Conservation (phyloP, 2,113 vertebrate species). For the Pollachius pollachius region DNA sequence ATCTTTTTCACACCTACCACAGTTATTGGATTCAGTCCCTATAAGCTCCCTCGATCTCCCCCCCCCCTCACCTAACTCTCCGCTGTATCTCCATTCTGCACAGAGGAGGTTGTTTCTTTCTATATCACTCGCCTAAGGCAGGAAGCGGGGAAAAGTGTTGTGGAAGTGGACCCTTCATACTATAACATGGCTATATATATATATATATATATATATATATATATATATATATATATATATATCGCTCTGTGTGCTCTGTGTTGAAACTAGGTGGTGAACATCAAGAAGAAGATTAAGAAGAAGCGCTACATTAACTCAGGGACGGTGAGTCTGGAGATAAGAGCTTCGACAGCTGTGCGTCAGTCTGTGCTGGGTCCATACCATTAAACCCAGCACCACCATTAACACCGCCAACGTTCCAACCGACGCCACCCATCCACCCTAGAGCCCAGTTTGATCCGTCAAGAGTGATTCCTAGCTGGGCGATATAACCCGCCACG, state of each 20-base stretch:
- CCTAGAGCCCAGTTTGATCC: slow-evolving; percentile 8
- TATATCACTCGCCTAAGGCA: slow-evolving; percentile 48
- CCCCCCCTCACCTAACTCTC: neutral
- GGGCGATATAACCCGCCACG: slow-evolving; percentile 10
- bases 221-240: too few relatives aligned
- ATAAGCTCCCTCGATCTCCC: slow-evolving; percentile 56
- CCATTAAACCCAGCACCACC: neutral
- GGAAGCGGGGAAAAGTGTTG: slow-evolving; percentile 33
- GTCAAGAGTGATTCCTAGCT: slow-evolving; percentile 2
- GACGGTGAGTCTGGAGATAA: slow-evolving; percentile 78
- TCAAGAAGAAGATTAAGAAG: slow-evolving; percentile 96
- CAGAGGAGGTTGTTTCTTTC: slow-evolving; percentile 36
- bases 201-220: too few relatives aligned
- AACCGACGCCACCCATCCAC: slow-evolving; percentile 9
- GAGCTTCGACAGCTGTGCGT: neutral
- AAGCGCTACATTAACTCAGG: slow-evolving; percentile 93
- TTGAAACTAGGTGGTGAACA: slow-evolving; percentile 83
- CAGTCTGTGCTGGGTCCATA: neutral
- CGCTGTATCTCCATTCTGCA: slow-evolving; percentile 2
- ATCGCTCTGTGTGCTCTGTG: slow-evolving; percentile 25
- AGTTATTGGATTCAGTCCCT: slow-evolving; percentile 56
- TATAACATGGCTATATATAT: too few relatives aligned
- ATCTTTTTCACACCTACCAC: slow-evolving; percentile 53
- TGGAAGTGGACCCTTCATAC: slow-evolving; percentile 36
- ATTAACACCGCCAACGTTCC: neutral